Evolutionary conservation across 2,888 invertebrate species (phyloP).

Genomic region (Eilema sororculum): DNA sequence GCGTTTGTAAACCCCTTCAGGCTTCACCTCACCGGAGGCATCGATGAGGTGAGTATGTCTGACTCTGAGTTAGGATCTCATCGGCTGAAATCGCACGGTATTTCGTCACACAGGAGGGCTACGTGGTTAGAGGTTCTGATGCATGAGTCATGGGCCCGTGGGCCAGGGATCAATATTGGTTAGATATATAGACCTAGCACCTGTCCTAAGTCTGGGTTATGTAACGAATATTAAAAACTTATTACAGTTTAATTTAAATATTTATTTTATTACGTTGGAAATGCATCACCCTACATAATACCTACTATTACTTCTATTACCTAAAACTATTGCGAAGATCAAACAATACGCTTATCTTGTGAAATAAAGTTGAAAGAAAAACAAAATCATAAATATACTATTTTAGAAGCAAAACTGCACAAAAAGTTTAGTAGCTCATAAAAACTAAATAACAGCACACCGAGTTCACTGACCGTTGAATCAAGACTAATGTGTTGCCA

Average conservation of each 20-base stretch:
- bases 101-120: too few species aligned
- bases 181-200: too few species aligned
- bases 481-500: constrained; percentile 28
- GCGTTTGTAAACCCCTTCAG: too few species aligned
- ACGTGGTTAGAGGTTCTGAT: too few species aligned
- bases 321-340: not conserved
- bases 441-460: constrained; percentile 40
- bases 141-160: too few species aligned
- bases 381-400: constrained; percentile 15
- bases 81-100: too few species aligned
- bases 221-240: too few species aligned
- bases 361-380: not conserved
- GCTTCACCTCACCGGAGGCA: too few species aligned
- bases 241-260: not conserved
- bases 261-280: not conserved
- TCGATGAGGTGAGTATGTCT: too few species aligned
- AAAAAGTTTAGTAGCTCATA: constrained; percentile 31
- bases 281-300: constrained; percentile 1
- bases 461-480: constrained; percentile 44
- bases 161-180: too few species aligned
- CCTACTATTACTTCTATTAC: not conserved
- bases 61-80: too few species aligned
- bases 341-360: not conserved
- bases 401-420: constrained; percentile 19
- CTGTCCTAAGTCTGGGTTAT: too few species aligned